phyloP scores from a whole-genome alignment of 1,140 invertebrate genomes.

The Eriocheir sinensis region DNA sequence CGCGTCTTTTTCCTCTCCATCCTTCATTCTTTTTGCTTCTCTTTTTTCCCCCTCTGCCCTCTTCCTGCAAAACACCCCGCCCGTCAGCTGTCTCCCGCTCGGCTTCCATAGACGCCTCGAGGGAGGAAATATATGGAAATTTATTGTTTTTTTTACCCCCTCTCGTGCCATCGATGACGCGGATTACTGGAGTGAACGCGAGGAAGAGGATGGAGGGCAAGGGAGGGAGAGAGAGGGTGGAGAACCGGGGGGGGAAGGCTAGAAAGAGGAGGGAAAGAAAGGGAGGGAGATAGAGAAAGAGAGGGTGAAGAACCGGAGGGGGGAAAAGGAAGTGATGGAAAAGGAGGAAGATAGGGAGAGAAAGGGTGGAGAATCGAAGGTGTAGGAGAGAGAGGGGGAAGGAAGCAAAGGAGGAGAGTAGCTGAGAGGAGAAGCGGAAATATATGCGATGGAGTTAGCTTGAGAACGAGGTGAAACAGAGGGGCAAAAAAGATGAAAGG shows the following conservation, averaged over 20 bases:
- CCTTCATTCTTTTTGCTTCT: background rate
- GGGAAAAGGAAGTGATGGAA: no score
- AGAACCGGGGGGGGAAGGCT: background rate
- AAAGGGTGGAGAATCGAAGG: no score
- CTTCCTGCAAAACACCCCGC: background rate
- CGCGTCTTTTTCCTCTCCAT: no score
- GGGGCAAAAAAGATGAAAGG: no score
- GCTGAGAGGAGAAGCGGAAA: no score
- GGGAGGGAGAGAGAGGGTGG: background rate
- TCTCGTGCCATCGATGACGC: background rate
- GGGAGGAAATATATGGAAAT: slow-evolving; percentile 25
- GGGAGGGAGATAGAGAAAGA: background rate
- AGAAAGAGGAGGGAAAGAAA: slow-evolving; percentile 24
- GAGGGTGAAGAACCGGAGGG: no score
- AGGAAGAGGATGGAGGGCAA: background rate
- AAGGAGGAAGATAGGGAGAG: no score
- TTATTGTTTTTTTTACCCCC: slow-evolving; percentile 25
- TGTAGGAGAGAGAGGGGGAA: no score
- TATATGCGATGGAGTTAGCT: no score
- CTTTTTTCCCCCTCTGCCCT: background rate
- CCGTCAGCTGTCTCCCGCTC: slow-evolving; percentile 3
- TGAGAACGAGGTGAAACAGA: no score
- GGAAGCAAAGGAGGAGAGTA: no score
- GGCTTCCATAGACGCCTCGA: background rate
- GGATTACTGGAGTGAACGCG: slow-evolving; percentile 23